Evolutionary conservation across 2,888 invertebrate genomes (phyloP).

Genomic region (Pristionchus arcanus): DNA sequence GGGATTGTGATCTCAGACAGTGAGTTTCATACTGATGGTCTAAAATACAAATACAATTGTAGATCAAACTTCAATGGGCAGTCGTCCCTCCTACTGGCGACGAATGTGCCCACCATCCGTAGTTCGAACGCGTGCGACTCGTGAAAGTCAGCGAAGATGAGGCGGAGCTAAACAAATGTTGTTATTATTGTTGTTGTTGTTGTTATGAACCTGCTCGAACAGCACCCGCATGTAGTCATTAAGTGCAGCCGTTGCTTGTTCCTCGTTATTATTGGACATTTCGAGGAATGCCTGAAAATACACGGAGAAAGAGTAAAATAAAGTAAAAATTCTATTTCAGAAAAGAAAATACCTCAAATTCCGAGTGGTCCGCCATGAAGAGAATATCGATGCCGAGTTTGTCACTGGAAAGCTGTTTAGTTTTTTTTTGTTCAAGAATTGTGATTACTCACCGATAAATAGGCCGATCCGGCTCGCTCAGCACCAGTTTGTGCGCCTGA

Average conservation of each 20-base stretch:
- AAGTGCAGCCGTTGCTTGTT: conserved; percentile 60
- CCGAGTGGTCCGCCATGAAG: conserved; percentile 65
- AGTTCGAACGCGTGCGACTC: conserved; percentile 53
- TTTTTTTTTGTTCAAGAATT: background rate
- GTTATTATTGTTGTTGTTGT: background rate
- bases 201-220: conserved; percentile 65
- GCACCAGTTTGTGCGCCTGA: conserved; percentile 27
- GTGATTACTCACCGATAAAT: conserved; percentile 39
- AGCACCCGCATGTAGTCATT: conserved; percentile 67
- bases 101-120: conserved; percentile 57
- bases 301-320: no score
- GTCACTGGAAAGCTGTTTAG: background rate
- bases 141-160: conserved; percentile 53
- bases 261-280: conserved; percentile 62
- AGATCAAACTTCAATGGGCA: conserved; percentile 57
- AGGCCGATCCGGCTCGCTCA: conserved; percentile 42
- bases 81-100: conserved; percentile 57
- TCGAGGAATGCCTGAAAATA: conserved; percentile 63
- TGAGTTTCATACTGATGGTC: no score
- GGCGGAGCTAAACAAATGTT: conserved; percentile 27
- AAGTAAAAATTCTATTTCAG: no score
- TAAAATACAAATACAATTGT: background rate
- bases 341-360: conserved; percentile 60
- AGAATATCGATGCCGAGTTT: conserved; percentile 61
- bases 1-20: background rate